Conservation (phyloP, 1,140 invertebrate genomes). For the Drosophila kanapiae region DNA sequence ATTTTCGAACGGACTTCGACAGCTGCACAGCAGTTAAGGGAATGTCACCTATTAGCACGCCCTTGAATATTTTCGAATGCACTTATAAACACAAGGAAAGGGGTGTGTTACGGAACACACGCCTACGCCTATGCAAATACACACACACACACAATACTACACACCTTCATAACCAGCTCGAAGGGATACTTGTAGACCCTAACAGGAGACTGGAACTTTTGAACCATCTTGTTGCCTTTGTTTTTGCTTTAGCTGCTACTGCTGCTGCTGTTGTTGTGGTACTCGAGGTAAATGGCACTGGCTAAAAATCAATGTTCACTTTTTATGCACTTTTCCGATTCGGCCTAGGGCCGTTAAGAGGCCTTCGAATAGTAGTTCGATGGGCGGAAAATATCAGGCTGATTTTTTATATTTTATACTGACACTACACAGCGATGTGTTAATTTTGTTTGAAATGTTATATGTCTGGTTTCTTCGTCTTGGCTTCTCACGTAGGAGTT, state of each 20-base stretch:
- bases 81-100: constrained; percentile 1
- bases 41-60: constrained; percentile 5
- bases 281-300: neutral
- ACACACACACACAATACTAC: no score
- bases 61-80: constrained; percentile 10
- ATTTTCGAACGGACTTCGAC: constrained; percentile 8
- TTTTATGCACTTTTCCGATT: constrained; percentile 4
- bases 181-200: constrained; percentile 98
- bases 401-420: neutral
- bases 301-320: constrained; percentile 19
- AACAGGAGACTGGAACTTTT: constrained; percentile 98
- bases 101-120: constrained; percentile 9
- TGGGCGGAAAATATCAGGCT: neutral
- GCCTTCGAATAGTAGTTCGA: neutral
- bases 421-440: neutral
- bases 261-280: neutral
- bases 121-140: constrained; percentile 56
- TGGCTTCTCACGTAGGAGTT: neutral
- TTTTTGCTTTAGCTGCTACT: neutral
- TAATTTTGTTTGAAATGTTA: neutral
- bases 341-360: neutral
- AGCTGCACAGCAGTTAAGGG: constrained; percentile 8
- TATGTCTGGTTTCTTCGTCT: neutral
- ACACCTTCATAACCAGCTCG: constrained; percentile 98
- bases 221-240: constrained; percentile 91